Evolutionary conservation across 2,113 vertebrate species (phyloP).

Genomic region (Holacanthus passer): DNA sequence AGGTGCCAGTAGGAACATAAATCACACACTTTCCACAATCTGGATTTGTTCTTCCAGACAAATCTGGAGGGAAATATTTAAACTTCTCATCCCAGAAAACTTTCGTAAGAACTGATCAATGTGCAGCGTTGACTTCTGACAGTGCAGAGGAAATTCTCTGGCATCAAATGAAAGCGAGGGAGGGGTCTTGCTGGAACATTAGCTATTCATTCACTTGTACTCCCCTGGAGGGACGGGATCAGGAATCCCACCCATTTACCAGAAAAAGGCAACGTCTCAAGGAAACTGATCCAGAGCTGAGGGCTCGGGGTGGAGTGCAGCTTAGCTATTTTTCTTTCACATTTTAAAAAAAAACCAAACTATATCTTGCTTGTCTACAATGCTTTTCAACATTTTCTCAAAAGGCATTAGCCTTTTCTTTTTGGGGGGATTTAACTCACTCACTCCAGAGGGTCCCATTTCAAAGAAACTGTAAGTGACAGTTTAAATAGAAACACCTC

Average conservation of each 20-base stretch:
- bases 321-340: conserved; percentile 23
- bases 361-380: conserved; percentile 12
- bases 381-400: conserved; percentile 15
- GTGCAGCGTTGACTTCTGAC: conserved; percentile 20
- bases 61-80: conserved; percentile 39
- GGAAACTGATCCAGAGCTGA: conserved; percentile 66
- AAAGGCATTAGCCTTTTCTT: conserved; percentile 12
- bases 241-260: conserved; percentile 77
- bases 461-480: conserved; percentile 31
- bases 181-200: conserved; percentile 63
- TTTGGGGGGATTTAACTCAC: conserved; percentile 31
- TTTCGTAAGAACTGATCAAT: conserved; percentile 36
- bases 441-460: conserved; percentile 5
- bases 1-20: conserved; percentile 34
- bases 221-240: conserved; percentile 65
- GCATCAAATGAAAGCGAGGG: conserved; percentile 72
- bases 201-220: conserved; percentile 69
- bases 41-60: conserved; percentile 8
- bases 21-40: conserved; percentile 47
- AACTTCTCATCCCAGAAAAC: conserved; percentile 38
- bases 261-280: conserved; percentile 59
- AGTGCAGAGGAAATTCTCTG: conserved; percentile 60
- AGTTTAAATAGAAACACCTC: conserved; percentile 23
- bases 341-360: neutral
- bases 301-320: conserved; percentile 40